Evolutionary conservation across 2,113 vertebrate genomes (phyloP).

Genomic region (Phyllopteryx taeniolatus): DNA sequence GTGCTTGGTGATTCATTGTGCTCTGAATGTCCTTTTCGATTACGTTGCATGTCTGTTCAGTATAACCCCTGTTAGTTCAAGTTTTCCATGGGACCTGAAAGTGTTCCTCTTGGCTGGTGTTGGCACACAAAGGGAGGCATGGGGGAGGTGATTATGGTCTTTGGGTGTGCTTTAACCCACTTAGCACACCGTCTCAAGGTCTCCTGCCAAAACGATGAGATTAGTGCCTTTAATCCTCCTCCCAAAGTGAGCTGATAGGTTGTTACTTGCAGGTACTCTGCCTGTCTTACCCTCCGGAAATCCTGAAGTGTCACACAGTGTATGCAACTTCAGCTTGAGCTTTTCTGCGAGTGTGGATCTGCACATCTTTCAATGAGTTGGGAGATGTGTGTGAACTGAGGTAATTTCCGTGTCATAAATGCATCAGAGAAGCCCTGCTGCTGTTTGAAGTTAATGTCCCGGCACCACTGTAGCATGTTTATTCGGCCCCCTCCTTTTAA

Average conservation of each 20-base stretch:
- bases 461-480: slow-evolving; percentile 36
- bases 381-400: slow-evolving; percentile 8
- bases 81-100: slow-evolving; percentile 37
- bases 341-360: slow-evolving; percentile 11
- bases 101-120: slow-evolving; percentile 35
- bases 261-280: slow-evolving; percentile 42
- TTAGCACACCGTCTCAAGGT: slow-evolving; percentile 67
- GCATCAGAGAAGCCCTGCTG: slow-evolving; percentile 37
- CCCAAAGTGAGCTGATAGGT: slow-evolving; percentile 54
- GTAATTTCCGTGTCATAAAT: slow-evolving; percentile 51
- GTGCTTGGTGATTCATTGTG: background rate
- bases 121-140: slow-evolving; percentile 39
- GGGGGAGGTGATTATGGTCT: slow-evolving; percentile 58
- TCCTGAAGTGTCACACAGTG: slow-evolving; percentile 11
- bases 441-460: slow-evolving; percentile 49
- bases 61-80: slow-evolving; percentile 8
- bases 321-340: background rate
- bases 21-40: slow-evolving; percentile 8
- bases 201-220: slow-evolving; percentile 69
- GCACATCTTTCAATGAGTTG: slow-evolving; percentile 7
- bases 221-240: slow-evolving; percentile 71
- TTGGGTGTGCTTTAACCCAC: slow-evolving; percentile 73
- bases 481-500: slow-evolving; percentile 35
- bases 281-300: slow-evolving; percentile 40
- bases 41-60: slow-evolving; percentile 20